Conservation (phyloP, 2,113 vertebrate genomes). For the Peromyscus leucopus region DNA sequence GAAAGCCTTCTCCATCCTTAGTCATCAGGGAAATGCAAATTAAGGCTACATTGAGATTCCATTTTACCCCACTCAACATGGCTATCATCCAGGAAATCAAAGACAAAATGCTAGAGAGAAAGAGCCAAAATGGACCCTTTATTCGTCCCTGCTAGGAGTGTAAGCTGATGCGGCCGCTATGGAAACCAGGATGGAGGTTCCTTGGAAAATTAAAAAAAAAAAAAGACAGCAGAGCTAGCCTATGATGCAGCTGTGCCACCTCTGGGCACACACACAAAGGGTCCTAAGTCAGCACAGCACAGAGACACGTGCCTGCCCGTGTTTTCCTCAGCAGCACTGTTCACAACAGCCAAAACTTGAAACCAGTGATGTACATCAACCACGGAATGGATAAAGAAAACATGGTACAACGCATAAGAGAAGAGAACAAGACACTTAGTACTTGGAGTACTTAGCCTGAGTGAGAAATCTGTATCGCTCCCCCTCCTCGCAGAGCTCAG, state of each 20-base stretch:
- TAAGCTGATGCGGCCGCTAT: not conserved
- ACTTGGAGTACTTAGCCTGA: not conserved
- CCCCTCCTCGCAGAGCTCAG: too few species aligned
- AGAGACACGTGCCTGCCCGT: not conserved
- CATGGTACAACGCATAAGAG: not conserved
- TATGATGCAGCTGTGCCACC: not conserved
- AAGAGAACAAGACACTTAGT: not conserved
- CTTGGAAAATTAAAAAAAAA: not conserved
- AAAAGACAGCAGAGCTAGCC: not conserved
- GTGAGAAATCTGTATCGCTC: not conserved
- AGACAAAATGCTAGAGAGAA: not conserved
- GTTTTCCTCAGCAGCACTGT: not conserved
- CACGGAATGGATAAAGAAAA: not conserved
- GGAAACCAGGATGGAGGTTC: not conserved
- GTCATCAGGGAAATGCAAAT: slow-evolving; percentile 27
- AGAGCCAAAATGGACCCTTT: not conserved
- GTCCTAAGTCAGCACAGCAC: not conserved
- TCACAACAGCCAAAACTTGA: not conserved
- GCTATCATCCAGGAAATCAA: not conserved
- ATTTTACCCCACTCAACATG: not conserved
- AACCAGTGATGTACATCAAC: not conserved
- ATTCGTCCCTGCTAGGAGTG: not conserved
- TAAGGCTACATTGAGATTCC: not conserved
- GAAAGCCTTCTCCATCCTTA: not conserved
- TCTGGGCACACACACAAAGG: not conserved